Percentiles rank a stretch among this genome's conserved stretches.
Evolutionary conservation across 2,888 invertebrate genomes (phyloP).

Genomic region (Limenitis arthemis): DNA sequence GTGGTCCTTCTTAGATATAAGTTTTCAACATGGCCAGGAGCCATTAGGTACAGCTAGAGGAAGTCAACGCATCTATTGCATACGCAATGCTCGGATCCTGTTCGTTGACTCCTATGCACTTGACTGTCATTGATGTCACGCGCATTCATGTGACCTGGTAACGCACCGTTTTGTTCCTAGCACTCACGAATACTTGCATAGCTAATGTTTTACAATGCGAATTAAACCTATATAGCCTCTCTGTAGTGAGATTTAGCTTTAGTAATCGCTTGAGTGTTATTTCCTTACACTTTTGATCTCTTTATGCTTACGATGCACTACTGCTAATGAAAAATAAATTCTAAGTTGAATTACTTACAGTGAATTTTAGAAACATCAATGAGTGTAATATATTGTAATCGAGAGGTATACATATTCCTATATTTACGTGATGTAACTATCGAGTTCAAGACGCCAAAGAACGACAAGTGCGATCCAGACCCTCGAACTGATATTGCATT

Average conservation of each 20-base stretch:
- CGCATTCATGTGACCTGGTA: slow-evolving; percentile 64
- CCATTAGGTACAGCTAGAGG: slow-evolving; percentile 46
- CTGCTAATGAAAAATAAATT: slow-evolving; percentile 33
- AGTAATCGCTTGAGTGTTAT: slow-evolving; percentile 49
- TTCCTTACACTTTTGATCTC: slow-evolving; percentile 38
- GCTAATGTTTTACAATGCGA: slow-evolving; percentile 60
- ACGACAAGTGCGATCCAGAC: slow-evolving; percentile 29
- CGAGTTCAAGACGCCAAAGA: slow-evolving; percentile 10
- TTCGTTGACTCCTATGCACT: slow-evolving; percentile 64
- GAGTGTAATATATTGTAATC: slow-evolving; percentile 32
- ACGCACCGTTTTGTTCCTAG: slow-evolving; percentile 62
- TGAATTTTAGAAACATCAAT: slow-evolving; percentile 27
- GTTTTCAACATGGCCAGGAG: slow-evolving; percentile 46
- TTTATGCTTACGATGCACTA: slow-evolving; percentile 33
- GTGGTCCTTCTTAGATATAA: background rate
- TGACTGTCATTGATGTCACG: slow-evolving; percentile 65
- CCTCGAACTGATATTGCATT: slow-evolving; percentile 38
- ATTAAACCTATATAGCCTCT: slow-evolving; percentile 43
- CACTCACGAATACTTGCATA: slow-evolving; percentile 61
- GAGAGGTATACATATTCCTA: slow-evolving; percentile 37
- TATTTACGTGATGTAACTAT: slow-evolving; percentile 60
- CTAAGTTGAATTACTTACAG: slow-evolving; percentile 30
- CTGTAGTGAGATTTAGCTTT: slow-evolving; percentile 41
- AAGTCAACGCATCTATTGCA: slow-evolving; percentile 63
- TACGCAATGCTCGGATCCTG: slow-evolving; percentile 62